Base-by-base conservation (phyloP, 30 jellyfish, hydroid and myxozoan genomes). In the Kudoa iwatai region DNA sequence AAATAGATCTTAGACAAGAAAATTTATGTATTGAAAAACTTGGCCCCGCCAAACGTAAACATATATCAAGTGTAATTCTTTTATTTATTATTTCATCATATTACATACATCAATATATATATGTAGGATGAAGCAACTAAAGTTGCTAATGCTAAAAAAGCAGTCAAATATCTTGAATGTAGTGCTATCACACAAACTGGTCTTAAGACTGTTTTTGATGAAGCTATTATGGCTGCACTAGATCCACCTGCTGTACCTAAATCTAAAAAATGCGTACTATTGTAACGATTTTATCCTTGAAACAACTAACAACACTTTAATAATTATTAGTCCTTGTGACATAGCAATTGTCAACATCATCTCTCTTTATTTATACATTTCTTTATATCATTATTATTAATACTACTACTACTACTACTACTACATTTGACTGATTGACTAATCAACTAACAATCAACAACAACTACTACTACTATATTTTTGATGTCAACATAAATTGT, bases 181-280 rank as follows among this genome's bases (percentile, higher is more conserved):
- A 60, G 88, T 0, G 96, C 96, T 24, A 41, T 77, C 26, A 77
- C 96, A 42, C 96, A 77, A 49, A 77, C 61, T 52, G 88, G 88
- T 14, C 52, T 77, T 43, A 77, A 77, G 71, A 77, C 58, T 40
- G 88, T 77, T 2, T 77, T 77, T 44, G 96, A 77, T 42, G 96
- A 77, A 42, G 96, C 96, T 34, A 77, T 77, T 30, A 40, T 77
- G 39, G 96, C 96, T n/a, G 96, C 96, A 24, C 48, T 77, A 39
- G 88, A 77, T 33, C 96, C 96, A 11, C 96, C 96, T 25, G 87
- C 58, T 63, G 69, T 58, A 40, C 88, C 87, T 6, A 63, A 77
- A 51, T 61, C 57, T 82, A 77, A 65, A 52, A 77, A 77, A 49
- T 77, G 96, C 52, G 44, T 65, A 20, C 50, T 77, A 47, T 59